Conservation (phyloP, 2,797 vertebrate species). For the Apogon hyalosoma region DNA sequence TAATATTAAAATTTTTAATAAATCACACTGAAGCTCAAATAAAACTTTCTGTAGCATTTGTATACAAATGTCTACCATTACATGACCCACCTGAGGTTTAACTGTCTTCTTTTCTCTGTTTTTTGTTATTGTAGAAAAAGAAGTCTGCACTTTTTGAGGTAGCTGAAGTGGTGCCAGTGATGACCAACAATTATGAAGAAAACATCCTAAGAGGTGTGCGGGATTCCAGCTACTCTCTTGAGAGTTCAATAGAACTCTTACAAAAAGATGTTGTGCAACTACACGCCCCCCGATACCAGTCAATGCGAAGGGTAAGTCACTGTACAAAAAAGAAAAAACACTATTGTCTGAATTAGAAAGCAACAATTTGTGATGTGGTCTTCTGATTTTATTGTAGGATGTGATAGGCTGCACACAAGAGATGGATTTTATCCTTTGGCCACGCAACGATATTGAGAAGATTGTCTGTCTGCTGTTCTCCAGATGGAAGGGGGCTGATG, state of each 20-base stretch:
- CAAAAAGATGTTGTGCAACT: conserved; percentile 99
- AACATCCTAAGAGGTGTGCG: conserved; percentile 98
- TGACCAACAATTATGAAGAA: conserved; percentile 99
- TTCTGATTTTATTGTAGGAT: conserved; percentile 57
- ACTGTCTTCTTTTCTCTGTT: neutral
- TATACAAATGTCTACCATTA: neutral
- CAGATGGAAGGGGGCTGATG: conserved; percentile 98
- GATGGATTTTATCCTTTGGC: conserved; percentile 99
- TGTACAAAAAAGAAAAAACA: neutral
- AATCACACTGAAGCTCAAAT: neutral
- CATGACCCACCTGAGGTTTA: neutral
- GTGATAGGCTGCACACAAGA: conserved; percentile 99
- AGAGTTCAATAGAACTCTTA: conserved; percentile 98
- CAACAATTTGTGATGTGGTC: neutral
- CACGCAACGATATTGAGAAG: conserved; percentile 99
- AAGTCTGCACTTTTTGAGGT: conserved; percentile 99
- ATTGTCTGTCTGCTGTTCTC: conserved; percentile 99
- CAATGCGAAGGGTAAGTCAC: conserved; percentile 95
- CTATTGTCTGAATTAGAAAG: neutral
- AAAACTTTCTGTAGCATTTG: neutral
- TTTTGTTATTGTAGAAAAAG: conserved; percentile 88
- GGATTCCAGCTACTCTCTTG: conserved; percentile 97
- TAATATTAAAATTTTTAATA: neutral
- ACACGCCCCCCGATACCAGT: conserved; percentile 98
- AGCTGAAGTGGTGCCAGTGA: conserved; percentile 99